phyloP scores from a whole-genome alignment of 2,888 invertebrate species.

The Mythimna vitellina region DNA sequence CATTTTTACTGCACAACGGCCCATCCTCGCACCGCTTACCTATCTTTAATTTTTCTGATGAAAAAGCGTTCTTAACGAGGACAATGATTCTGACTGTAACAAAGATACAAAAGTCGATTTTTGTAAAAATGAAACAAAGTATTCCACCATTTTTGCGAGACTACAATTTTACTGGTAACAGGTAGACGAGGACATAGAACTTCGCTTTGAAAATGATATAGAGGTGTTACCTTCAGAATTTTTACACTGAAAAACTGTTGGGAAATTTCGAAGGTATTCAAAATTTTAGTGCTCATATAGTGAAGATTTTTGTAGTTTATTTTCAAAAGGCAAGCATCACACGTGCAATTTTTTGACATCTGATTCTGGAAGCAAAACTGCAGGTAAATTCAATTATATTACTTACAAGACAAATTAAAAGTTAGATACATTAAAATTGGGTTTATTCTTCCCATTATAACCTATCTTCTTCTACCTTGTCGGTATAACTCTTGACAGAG shows the following conservation, averaged over 20 bases:
- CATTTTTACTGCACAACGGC: background rate
- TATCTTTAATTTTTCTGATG: no score
- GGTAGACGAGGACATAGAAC: conserved; percentile 18
- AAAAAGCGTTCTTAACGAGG: conserved; percentile 31
- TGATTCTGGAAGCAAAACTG: background rate
- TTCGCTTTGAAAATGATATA: conserved; percentile 24
- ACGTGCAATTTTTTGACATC: background rate
- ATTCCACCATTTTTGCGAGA: conserved; percentile 14
- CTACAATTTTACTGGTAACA: conserved; percentile 14
- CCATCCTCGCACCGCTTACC: background rate
- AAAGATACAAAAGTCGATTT: conserved; percentile 52
- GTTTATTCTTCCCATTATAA: background rate
- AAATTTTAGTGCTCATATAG: background rate
- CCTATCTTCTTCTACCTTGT: no score
- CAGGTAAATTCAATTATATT: background rate
- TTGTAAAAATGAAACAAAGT: conserved; percentile 45
- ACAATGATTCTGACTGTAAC: conserved; percentile 55
- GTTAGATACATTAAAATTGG: background rate
- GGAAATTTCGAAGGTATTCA: background rate
- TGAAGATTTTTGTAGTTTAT: background rate
- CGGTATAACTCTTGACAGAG: no score
- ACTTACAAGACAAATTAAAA: no score
- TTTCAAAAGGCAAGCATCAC: background rate
- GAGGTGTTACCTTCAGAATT: conserved; percentile 6
- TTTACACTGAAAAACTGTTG: background rate